These are phyloP conservation scores for Microcebus tavaratra DNA, from an alignment of 2,113 vertebrate species.

Conservation along the genomic window DNA sequence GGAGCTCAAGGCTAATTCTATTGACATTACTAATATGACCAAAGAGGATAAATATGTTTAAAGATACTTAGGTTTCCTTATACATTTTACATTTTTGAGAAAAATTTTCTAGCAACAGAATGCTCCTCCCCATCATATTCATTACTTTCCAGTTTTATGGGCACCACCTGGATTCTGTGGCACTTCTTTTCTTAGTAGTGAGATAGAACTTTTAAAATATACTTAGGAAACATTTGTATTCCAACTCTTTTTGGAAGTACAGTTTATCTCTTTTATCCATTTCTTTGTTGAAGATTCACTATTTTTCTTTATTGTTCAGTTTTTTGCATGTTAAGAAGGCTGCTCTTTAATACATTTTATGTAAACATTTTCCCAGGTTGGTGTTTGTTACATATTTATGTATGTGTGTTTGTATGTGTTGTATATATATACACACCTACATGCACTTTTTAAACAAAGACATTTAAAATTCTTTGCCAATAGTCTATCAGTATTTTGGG, in stretches of 20 bases:
- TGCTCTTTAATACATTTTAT: not conserved
- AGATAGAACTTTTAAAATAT: not conserved
- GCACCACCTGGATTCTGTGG: not conserved
- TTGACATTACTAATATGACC: not conserved
- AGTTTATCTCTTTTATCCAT: constrained; percentile 25
- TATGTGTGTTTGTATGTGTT: not conserved
- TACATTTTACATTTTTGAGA: not conserved
- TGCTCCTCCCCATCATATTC: not conserved
- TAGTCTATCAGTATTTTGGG: not conserved
- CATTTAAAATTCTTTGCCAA: not conserved
- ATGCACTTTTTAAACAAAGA: not conserved
- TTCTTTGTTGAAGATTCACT: not conserved
- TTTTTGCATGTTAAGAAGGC: not conserved
- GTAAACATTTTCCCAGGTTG: not conserved
- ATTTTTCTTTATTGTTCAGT: constrained; percentile 14
- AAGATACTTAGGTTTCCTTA: not conserved
- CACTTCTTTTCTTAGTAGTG: not conserved
- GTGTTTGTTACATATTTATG: not conserved
- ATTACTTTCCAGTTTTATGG: not conserved
- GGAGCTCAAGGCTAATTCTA: not conserved
- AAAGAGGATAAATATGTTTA: not conserved
- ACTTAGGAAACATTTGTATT: not conserved
- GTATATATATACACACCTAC: not conserved
- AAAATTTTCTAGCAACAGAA: not conserved
- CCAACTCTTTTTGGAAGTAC: not conserved